A percentile compares a stretch with the other conserved stretches of the same genome.
Evolutionary conservation across 2,113 vertebrate genomes (phyloP).

Genomic region (Chlamydotis undulata): DNA sequence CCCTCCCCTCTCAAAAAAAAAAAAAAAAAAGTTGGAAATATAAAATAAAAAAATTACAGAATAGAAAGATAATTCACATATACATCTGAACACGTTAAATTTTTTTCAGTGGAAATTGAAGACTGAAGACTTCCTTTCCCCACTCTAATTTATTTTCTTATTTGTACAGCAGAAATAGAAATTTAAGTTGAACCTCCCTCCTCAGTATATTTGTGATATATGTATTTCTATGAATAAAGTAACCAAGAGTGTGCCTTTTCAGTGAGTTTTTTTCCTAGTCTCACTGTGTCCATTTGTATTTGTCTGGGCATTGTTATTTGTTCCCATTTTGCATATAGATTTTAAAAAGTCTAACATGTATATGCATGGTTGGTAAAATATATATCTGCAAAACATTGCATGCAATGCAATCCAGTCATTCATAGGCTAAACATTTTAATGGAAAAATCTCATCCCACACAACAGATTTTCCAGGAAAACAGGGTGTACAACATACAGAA

Average conservation of each 20-base stretch:
- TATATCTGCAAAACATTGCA: not conserved
- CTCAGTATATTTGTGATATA: not conserved
- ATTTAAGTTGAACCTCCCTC: not conserved
- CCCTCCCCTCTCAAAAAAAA: not conserved
- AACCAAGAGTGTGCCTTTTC: not conserved
- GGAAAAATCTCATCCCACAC: not conserved
- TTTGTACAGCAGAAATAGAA: not conserved
- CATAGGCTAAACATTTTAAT: not conserved
- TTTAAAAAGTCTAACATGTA: not conserved
- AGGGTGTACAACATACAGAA: not conserved
- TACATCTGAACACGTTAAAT: not conserved
- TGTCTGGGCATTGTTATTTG: not conserved
- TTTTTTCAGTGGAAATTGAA: not conserved
- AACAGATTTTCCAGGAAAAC: not conserved
- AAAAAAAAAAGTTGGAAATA: not conserved
- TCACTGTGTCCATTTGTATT: not conserved
- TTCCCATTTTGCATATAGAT: not conserved
- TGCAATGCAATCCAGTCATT: not conserved
- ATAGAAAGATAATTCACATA: not conserved
- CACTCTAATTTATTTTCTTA: not conserved
- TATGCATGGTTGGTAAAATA: not conserved
- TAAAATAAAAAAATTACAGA: not conserved
- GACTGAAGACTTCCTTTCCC: not conserved
- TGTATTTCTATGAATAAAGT: not conserved
- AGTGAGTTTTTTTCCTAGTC: fast-evolving